These are phyloP conservation scores for Calliphora vomitoria DNA, from an alignment of 2,888 invertebrate species.

Conservation along the genomic window DNA sequence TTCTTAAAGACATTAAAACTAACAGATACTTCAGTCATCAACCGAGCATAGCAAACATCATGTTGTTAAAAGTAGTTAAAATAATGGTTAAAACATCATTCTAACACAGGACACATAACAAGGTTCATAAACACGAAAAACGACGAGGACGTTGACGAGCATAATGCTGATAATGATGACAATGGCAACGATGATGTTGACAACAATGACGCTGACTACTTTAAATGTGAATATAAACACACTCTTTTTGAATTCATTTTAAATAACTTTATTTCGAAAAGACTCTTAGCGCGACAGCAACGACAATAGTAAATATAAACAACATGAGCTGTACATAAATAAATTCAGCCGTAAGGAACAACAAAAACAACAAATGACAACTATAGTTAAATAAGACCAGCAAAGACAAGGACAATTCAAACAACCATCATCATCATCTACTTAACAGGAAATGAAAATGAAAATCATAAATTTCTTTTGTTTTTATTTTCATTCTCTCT, in stretches of 20 bases:
- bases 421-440: not conserved
- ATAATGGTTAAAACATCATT: conserved; percentile 26
- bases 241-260: conserved; percentile 33
- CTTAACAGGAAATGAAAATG: conserved; percentile 31
- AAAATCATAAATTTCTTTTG: conserved; percentile 23
- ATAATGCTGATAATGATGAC: conserved; percentile 26
- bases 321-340: conserved; percentile 11
- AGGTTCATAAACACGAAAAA: conserved; percentile 7
- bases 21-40: not conserved
- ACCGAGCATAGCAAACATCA: not conserved
- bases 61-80: conserved; percentile 30
- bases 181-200: not conserved
- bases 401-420: not conserved
- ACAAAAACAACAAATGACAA: not conserved
- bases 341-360: conserved; percentile 11
- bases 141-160: not conserved
- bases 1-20: not conserved
- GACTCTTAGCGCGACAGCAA: conserved; percentile 6
- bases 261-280: conserved; percentile 30
- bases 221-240: conserved; percentile 29
- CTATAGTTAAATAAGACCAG: not conserved
- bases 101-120: conserved; percentile 6
- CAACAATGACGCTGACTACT: not conserved
- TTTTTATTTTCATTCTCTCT: not conserved
- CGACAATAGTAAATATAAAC: not conserved